Evolutionary conservation across 1,140 invertebrate species (phyloP), one percentile per base, ranked within the genome.

Genomic region (Drosophila biarmipes): DNA sequence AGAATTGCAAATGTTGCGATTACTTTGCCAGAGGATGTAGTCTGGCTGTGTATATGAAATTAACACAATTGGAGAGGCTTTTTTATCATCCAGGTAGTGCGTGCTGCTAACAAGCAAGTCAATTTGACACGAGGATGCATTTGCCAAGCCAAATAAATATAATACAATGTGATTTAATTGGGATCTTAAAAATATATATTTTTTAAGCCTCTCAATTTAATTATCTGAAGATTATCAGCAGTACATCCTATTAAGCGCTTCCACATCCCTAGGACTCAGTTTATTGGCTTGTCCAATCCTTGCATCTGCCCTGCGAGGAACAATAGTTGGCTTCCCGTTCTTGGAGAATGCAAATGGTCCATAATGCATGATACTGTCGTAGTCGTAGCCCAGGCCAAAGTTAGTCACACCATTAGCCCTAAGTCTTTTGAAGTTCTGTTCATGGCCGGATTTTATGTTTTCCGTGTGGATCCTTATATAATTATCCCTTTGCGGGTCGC

Each of bases 251-350:
- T 91, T 91, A 0, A 94, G 48, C 62, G 94, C 94, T 2, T 71
- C 29, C 6, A 93, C 78, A 61, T 95, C 94, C 34, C 92, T 93
- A 4, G 79, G 56, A 58, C 93, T 94, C 6, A 94, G 73, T 6
- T 92, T 6, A 78, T 68, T 6, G 93, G 80, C 75, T 94, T 93
- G 3, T n/a, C 94, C 94, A 69, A 94, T 93, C 35, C 31, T 48
- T 0, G n/a, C 58, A 15, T 46, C 43, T 0, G 15, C 17, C 3
- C 43, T 38, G 1, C 61, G 7, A 1, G 95, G 93, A 14, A 94
- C 87, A 43, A 96, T 96, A 0, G 96, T 96, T 6, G 94, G 93
- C 71, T 94, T 86, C 11, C 94, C 94, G 85, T 96, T 97, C 43
- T 82, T 93, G 0, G 95, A 95, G 90, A 97, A 97, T 0, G 95